Conservation (phyloP, 2,797 vertebrate species). For the Paramormyrops hopkinsi region DNA sequence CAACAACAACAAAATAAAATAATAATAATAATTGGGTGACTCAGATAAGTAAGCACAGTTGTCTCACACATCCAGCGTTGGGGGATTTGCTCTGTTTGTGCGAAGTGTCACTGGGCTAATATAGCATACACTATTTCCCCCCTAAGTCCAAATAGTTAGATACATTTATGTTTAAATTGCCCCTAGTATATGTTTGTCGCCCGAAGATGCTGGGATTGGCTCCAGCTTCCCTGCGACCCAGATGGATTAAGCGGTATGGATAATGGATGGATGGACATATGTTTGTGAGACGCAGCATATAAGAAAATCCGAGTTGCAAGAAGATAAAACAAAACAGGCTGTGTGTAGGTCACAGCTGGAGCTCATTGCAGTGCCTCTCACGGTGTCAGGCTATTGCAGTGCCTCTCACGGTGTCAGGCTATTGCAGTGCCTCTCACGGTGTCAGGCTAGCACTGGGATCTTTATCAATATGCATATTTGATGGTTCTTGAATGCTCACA, state of each 20-base stretch:
- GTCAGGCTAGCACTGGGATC: not conserved
- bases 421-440: not conserved
- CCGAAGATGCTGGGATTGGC: no score
- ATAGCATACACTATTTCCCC: no score
- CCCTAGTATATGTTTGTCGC: not conserved
- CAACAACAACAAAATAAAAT: not conserved
- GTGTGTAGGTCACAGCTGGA: not conserved
- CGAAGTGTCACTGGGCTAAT: not conserved
- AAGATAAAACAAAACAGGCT: not conserved
- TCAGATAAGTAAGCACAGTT: not conserved
- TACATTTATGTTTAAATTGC: not conserved
- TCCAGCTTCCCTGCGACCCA: no score
- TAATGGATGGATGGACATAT: no score
- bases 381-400: not conserved
- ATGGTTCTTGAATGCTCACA: not conserved
- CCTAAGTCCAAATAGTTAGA: not conserved
- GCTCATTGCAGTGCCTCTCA: not conserved
- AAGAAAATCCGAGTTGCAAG: not conserved
- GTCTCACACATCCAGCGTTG: not conserved
- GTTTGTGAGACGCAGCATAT: not conserved
- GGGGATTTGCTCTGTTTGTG: not conserved
- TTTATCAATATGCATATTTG: not conserved
- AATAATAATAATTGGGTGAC: not conserved
- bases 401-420: not conserved
- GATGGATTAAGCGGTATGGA: no score